Evolutionary conservation across 2,113 vertebrate species (phyloP).

Genomic region (Rhombomys opimus): DNA sequence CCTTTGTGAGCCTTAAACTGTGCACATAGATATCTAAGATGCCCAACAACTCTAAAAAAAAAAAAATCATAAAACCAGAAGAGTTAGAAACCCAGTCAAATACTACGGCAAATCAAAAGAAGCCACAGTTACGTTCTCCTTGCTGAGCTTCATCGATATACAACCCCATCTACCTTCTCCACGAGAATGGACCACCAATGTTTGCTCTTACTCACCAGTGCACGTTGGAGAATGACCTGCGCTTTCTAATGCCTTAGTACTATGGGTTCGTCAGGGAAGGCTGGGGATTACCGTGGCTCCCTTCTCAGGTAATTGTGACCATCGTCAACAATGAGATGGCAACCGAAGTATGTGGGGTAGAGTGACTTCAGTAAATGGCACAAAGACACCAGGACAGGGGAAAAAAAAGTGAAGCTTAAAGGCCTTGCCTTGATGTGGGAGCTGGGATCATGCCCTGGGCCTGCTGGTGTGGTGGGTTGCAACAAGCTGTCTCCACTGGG

Average conservation of each 20-base stretch:
- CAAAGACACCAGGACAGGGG: background rate
- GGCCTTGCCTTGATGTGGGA: background rate
- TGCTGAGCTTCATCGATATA: background rate
- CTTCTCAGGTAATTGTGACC: background rate
- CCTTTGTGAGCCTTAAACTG: background rate
- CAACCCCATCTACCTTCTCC: background rate
- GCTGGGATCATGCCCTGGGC: too few species aligned
- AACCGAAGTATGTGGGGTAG: background rate
- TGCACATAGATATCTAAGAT: background rate
- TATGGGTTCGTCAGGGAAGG: background rate
- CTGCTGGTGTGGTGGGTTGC: background rate
- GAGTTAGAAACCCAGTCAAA: slow-evolving; percentile 49
- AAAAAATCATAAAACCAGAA: background rate
- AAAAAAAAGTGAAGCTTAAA: background rate
- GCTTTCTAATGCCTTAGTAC: background rate
- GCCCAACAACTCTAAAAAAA: background rate
- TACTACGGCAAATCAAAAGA: background rate
- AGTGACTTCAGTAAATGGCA: background rate
- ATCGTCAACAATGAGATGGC: background rate
- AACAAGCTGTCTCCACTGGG: background rate
- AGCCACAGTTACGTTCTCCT: background rate
- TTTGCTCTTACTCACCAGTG: background rate
- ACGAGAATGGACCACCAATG: background rate
- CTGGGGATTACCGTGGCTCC: background rate
- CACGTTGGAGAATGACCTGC: background rate